Percentiles rank a stretch among this genome's conserved stretches.
Evolutionary conservation across 2,797 vertebrate species (phyloP).

Genomic region (Micrastur ruficollis): DNA sequence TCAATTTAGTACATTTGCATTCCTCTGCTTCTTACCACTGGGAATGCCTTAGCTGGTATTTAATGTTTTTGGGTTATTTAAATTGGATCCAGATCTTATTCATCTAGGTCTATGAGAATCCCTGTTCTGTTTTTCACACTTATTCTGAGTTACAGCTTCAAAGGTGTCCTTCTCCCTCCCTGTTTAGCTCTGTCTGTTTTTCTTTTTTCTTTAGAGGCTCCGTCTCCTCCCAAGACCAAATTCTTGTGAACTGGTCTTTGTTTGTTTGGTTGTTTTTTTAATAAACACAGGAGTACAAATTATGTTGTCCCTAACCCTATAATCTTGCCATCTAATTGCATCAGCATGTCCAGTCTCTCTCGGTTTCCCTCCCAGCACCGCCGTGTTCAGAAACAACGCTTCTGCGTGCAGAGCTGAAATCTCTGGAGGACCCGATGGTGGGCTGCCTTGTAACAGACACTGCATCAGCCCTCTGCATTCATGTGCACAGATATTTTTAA

Average conservation of each 20-base stretch:
- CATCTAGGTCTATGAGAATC: not conserved
- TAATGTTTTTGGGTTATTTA: not conserved
- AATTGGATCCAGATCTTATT: slow-evolving; percentile 18
- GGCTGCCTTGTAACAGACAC: not conserved
- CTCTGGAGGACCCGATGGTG: not conserved
- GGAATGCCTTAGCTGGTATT: not conserved
- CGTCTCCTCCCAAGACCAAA: not conserved
- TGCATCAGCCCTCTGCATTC: not conserved
- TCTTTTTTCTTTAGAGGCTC: not conserved
- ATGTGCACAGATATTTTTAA: not conserved
- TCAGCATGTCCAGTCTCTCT: not conserved
- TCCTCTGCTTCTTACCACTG: not conserved
- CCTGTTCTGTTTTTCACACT: not conserved
- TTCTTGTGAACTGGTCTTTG: not conserved
- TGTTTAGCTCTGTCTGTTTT: not conserved
- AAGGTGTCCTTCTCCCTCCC: not conserved
- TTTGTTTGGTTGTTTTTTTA: not conserved
- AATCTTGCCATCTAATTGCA: not conserved
- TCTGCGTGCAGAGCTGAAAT: not conserved
- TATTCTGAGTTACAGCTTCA: not conserved
- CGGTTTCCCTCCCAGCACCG: not conserved
- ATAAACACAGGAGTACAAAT: not conserved
- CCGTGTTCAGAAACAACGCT: not conserved
- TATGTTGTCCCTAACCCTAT: not conserved
- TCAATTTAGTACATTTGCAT: slow-evolving; percentile 16